Evolutionary conservation across 92 coral and sea anemone species (phyloP), one percentile per base, ranked within the genome.

Genomic region (Isaurus tuberculatus): DNA sequence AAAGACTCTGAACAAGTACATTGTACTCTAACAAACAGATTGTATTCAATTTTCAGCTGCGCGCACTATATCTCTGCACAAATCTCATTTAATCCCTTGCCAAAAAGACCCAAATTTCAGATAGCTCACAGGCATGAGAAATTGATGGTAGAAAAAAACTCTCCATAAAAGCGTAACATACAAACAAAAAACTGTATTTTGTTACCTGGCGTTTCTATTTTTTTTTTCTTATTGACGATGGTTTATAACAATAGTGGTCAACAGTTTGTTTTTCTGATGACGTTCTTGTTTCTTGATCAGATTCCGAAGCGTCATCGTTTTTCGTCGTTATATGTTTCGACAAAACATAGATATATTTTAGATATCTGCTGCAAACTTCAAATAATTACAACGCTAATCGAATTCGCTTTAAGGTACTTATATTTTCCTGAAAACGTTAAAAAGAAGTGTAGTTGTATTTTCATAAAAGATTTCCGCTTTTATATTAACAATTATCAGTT

Each of bases 1-100:
- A 44, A 72, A 44, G 58, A 17, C 36, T 42, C n/a, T 72, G 60
- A 25, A 8, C 46, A 20, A 34, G 7, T n/a, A 30, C 23, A 37
- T 64, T 64, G 36, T 64, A 64, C 69, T 64, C 36, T 64, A 64
- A 67, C 42, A 31, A 34, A 67, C 19, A 33, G 46, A 31, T 67
- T 67, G 9, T 15, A 2, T 67, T 34, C 34, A 26, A 46, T 23
- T 26, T 26, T 44, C 60, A 72, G 78, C 58, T 44, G 60, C 78
- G 26, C 3, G 27, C 36, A 43, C 61, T 13, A 40, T 20, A 42
- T 72, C 34, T 72, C 23, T 25, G 25, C 8, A 26, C 27, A 43
- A 8, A 63, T 63, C 34, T 63, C 66, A 6, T 63, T 26, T 27
- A 55, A 72, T 72, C 37, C 37, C 26, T 25, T 46, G 27, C 51